Evolutionary conservation across 2,797 vertebrate genomes (phyloP).

Genomic region (Vespertilio murinus): DNA sequence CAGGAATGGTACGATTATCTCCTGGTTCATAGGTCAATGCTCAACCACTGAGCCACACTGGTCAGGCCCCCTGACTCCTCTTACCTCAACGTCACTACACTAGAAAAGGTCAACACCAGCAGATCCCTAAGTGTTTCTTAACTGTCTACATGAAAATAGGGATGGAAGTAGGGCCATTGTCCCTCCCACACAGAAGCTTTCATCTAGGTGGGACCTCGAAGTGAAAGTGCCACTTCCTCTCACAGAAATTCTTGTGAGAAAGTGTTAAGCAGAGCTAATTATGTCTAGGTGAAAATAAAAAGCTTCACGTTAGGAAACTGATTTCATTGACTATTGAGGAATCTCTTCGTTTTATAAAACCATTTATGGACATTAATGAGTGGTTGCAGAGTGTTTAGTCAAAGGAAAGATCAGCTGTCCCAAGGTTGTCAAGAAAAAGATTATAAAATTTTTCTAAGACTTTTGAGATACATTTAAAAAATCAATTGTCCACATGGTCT

Average conservation of each 20-base stretch:
- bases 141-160: background rate
- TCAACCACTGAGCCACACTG: no score
- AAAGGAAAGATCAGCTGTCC: background rate
- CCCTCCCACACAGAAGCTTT: background rate
- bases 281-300: background rate
- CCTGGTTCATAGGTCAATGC: no score
- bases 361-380: background rate
- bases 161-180: background rate
- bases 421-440: background rate
- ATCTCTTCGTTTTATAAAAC: background rate
- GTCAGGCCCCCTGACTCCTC: background rate
- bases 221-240: slow-evolving; percentile 36
- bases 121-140: background rate
- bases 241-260: slow-evolving; percentile 13
- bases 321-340: background rate
- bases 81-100: background rate
- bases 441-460: background rate
- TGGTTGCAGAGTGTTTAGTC: background rate
- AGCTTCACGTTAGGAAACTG: background rate
- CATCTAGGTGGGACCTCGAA: background rate
- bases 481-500: background rate
- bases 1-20: no score
- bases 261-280: slow-evolving; percentile 32
- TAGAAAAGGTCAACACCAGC: background rate
- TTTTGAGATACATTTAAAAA: slow-evolving; percentile 17